Evolutionary conservation across 2,113 vertebrate species (phyloP), one percentile per base, ranked within the genome.

Genomic region (Vombatus ursinus): DNA sequence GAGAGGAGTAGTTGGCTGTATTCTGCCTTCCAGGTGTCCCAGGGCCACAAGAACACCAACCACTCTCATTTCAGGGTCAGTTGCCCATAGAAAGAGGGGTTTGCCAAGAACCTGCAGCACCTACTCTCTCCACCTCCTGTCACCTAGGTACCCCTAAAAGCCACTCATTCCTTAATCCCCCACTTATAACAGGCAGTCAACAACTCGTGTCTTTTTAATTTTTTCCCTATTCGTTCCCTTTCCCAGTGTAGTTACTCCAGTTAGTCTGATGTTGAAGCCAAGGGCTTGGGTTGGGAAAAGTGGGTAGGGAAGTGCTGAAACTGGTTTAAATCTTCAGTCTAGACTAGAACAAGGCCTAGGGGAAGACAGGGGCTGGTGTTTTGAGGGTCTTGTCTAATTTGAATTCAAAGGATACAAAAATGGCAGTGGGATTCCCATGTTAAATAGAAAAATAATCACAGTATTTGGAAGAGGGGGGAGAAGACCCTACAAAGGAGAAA

Each of bases 401-500:
- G n/a, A 44, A 84, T 22, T 0, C 28, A 57, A 96, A 95, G 95
- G 89, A 95, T 92, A 93, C 95, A 57, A 57, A 93, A 54, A 90
- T 50, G 89, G 96, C 57, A 95, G 91, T 95, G 4, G 8, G 54
- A n/a, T 95, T 97, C 50, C n/a, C 91, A 95, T 50, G 44, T 95
- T 96, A 96, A 90, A 0, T 52, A 26, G 90, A 96, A 97, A 92
- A 97, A 92, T 94, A 97, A 95, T 92, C 49, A 14, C 47, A 90
- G 96, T 93, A 92, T 52, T 95, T 1, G 44, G 94, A 91, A 49
- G 93, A 94, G 8, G 3, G 37, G 5, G 92, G 97, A 95, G 98
- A 93, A 95, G 61, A 96, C 97, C 89, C 96, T 97, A 98, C 96
- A 96, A 97, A 98, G 96, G 97, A 96, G 97, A 98, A 97, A 98